Base-by-base conservation (phyloP, 2,888 invertebrate genomes). In the Ectemnius cavifrons region DNA sequence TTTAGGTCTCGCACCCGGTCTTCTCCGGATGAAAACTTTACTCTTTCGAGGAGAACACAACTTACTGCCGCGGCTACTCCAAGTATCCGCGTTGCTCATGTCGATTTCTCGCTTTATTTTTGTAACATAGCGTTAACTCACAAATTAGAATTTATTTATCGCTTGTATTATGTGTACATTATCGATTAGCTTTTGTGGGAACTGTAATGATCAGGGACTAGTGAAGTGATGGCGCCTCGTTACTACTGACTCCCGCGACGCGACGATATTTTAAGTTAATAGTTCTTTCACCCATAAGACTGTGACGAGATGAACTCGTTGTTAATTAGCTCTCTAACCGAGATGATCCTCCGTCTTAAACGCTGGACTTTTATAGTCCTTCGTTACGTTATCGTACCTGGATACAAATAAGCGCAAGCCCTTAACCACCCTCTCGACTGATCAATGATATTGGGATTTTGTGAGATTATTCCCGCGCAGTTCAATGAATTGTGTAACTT, bases 281-380 rank as follows among this genome's bases (percentile, higher is more conserved):
- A 45, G 16, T 59, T 59, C 63, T 59, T 60, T 37, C 69, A 76
- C 52, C 63, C 64, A 64, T 75, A 77, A 77, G 76, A 77, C 76
- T 77, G 76, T 67, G 27, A 75, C 76, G 76, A 71, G 65, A 64
- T 67, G 37, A 52, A 61, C 67, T 77, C 77, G 77, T 76, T 49
- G 56, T 61, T 52, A 47, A 67, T 37, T 4, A 37, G 8, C 37
- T 37, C 37, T 37, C 37, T 37, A 1, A 37, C 37, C 37, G 37
- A 37, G 37, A 37, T 37, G 37, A 37, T 37, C 37, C 37, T 37
- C 37, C 37, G 37, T 11, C 37, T 37, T 37, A 6, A 0, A 37
- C 37, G 37, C 1, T 37, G 11, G 37, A 37, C 37, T 37, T 37
- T 37, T 37, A 8, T 37, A 37, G 37, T 37, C 37, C 11, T 37